phyloP scores from a whole-genome alignment of 2,797 vertebrate genomes.

The Peromyscus eremicus region DNA sequence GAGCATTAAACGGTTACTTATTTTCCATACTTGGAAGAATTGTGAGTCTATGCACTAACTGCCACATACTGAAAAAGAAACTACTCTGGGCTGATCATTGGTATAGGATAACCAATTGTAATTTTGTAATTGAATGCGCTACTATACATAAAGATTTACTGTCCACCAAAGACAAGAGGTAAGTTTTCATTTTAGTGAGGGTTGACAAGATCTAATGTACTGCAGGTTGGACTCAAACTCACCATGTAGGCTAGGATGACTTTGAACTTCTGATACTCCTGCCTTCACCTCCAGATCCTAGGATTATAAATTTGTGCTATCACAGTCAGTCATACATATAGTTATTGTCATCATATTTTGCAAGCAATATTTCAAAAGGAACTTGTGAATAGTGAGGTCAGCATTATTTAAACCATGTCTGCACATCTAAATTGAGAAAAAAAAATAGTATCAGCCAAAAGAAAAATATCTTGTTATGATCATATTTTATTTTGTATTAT shows the following conservation, averaged over 20 bases:
- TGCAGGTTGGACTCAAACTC: background rate
- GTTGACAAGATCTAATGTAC: background rate
- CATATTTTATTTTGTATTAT: no score
- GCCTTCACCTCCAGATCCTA: no score
- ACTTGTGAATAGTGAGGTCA: no score
- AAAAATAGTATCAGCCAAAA: background rate
- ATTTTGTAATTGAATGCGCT: background rate
- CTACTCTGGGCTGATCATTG: no score
- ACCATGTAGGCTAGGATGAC: background rate
- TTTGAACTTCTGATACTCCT: background rate
- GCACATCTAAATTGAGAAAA: no score
- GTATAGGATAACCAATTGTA: background rate
- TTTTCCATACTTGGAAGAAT: background rate
- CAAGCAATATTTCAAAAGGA: no score
- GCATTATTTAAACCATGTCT: no score
- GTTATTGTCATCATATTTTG: no score
- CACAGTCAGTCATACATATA: no score
- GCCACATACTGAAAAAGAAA: background rate
- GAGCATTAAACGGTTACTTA: background rate
- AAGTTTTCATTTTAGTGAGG: background rate
- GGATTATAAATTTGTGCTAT: no score
- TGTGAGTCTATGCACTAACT: background rate
- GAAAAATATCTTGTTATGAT: background rate
- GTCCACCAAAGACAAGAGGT: background rate
- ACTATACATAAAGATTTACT: no score